These are phyloP conservation scores for Brienomyrus brachyistius DNA, from an alignment of 2,113 vertebrate species.

Conservation along the genomic window DNA sequence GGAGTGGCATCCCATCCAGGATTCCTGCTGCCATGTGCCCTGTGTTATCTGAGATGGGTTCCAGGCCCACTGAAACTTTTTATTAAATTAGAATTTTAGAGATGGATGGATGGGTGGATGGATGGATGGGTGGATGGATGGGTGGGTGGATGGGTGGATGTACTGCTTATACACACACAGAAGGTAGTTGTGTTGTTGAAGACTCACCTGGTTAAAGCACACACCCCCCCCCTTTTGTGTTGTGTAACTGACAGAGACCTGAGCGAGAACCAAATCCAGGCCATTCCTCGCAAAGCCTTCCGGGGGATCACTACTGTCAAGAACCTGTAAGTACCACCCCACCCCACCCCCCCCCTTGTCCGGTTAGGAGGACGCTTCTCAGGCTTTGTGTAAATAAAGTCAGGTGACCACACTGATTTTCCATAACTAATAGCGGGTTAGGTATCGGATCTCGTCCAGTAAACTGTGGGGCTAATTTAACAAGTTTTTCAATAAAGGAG, in stretches of 20 bases:
- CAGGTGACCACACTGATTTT: background rate
- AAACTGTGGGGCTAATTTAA: background rate
- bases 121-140: background rate
- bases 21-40: background rate
- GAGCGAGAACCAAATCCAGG: constrained; percentile 97
- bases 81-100: background rate
- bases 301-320: constrained; percentile 89
- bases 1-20: background rate
- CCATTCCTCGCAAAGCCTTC: constrained; percentile 95
- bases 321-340: constrained; percentile 80
- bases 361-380: background rate
- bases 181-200: constrained; percentile 29
- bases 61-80: background rate
- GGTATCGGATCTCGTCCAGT: background rate
- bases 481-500: background rate
- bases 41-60: background rate
- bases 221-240: constrained; percentile 15
- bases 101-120: background rate
- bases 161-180: constrained; percentile 13
- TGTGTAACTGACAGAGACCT: constrained; percentile 74
- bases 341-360: background rate
- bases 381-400: background rate
- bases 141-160: background rate
- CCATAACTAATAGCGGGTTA: background rate
- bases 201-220: background rate